Evolutionary conservation across 1,140 invertebrate species (phyloP).

Genomic region (Anastatus disparis): DNA sequence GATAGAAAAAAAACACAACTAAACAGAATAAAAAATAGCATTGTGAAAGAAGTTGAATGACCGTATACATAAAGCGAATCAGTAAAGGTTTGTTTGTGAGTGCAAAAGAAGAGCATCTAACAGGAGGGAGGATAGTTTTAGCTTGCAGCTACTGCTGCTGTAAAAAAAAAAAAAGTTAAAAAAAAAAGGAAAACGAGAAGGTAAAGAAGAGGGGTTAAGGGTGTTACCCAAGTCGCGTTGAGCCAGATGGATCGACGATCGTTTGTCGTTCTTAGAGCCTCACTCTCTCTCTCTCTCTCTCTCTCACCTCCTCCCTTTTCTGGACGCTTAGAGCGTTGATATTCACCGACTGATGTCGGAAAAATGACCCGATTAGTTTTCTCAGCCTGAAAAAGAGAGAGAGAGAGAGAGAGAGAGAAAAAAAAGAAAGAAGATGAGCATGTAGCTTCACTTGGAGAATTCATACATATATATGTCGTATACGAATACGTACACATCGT

Average conservation of each 20-base stretch:
- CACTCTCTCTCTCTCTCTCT: no score
- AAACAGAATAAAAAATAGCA: no score
- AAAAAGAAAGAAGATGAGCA: not conserved
- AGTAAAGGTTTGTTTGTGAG: not conserved
- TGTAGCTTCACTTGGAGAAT: no score
- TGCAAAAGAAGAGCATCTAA: not conserved
- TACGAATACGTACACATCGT: no score
- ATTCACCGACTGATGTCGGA: conserved; percentile 65
- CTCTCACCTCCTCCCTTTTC: no score
- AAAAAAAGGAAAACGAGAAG: conserved; percentile 40
- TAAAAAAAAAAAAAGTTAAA: not conserved
- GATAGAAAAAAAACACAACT: no score
- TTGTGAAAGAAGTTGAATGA: not conserved
- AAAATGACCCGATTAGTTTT: conserved; percentile 64
- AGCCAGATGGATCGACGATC: conserved; percentile 66
- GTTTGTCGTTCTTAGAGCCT: conserved; percentile 66
- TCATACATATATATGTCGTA: no score
- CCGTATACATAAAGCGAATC: not conserved
- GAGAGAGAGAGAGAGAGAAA: not conserved
- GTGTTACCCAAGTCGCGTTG: conserved; percentile 57
- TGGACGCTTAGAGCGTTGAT: no score
- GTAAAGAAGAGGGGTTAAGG: conserved; percentile 17
- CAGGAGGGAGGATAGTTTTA: no score
- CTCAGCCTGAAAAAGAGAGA: not conserved
- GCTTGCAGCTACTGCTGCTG: no score